Percentiles rank a stretch among this genome's conserved stretches.
phyloP scores from a whole-genome alignment of 2,797 vertebrate species.

The Agapornis canus region DNA sequence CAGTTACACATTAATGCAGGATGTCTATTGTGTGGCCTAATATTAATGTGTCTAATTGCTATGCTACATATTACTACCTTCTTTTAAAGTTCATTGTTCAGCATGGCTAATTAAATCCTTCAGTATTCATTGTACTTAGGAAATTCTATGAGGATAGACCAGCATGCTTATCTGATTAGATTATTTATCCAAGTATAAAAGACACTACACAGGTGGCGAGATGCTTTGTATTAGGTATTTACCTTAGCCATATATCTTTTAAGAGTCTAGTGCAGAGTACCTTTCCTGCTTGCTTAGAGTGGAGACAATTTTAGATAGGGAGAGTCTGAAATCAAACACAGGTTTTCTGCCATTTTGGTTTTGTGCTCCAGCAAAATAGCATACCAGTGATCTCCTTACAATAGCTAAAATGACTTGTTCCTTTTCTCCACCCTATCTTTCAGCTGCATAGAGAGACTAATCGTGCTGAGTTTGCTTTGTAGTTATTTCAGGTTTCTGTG shows the following conservation, averaged over 20 bases:
- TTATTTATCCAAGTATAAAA: background rate
- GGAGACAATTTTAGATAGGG: background rate
- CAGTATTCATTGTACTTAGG: background rate
- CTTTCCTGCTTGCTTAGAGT: background rate
- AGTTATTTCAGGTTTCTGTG: background rate
- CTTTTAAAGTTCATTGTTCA: background rate
- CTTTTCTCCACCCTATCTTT: rapidly evolving
- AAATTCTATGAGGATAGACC: background rate
- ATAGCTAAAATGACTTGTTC: background rate
- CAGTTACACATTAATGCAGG: background rate
- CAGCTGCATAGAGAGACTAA: background rate
- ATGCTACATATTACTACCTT: background rate
- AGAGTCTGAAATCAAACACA: background rate
- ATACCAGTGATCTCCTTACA: background rate
- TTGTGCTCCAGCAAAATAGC: background rate
- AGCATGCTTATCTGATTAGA: background rate
- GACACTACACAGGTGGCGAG: rapidly evolving
- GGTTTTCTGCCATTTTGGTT: background rate
- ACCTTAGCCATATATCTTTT: background rate
- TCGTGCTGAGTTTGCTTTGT: background rate
- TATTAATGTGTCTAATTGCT: background rate
- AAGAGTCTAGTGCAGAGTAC: background rate
- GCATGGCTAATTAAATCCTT: background rate
- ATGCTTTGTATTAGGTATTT: background rate
- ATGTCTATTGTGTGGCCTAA: background rate